Percentiles rank a stretch among this genome's conserved stretches.
These are phyloP conservation scores for Sinocyclocheilus rhinocerous DNA, from an alignment of 2,113 vertebrate genomes.

Conservation along the genomic window DNA sequence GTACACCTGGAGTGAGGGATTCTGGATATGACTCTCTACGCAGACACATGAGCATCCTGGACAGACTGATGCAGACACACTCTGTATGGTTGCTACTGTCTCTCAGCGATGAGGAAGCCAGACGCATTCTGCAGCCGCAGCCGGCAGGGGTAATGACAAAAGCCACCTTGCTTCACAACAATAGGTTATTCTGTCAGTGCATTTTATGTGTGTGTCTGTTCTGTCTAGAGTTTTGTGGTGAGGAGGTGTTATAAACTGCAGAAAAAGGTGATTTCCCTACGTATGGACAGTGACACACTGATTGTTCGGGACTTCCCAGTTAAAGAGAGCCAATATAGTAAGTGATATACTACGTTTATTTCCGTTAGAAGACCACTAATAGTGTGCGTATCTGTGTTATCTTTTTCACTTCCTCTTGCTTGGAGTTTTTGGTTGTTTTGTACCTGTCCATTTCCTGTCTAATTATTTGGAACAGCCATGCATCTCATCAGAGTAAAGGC, in stretches of 20 bases:
- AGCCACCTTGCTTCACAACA: neutral
- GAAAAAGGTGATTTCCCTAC: slow-evolving; percentile 89
- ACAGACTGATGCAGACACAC: slow-evolving; percentile 88
- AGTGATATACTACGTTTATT: slow-evolving; percentile 63
- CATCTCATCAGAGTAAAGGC: neutral
- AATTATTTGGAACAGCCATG: neutral
- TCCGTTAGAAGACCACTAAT: neutral
- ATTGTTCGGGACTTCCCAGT: slow-evolving; percentile 86
- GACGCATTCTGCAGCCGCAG: slow-evolving; percentile 78
- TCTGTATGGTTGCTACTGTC: slow-evolving; percentile 89
- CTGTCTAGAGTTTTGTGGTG: slow-evolving; percentile 85
- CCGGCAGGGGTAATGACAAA: slow-evolving; percentile 82
- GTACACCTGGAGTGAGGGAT: slow-evolving; percentile 78
- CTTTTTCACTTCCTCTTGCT: slow-evolving; percentile 43
- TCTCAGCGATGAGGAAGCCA: slow-evolving; percentile 81
- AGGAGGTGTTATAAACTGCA: slow-evolving; percentile 83
- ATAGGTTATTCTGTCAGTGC: neutral
- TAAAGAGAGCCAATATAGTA: slow-evolving; percentile 92
- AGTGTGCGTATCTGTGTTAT: neutral
- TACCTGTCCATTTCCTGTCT: slow-evolving; percentile 24
- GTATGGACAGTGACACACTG: slow-evolving; percentile 75
- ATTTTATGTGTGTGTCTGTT: neutral
- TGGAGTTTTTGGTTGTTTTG: neutral
- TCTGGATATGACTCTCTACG: slow-evolving; percentile 91
- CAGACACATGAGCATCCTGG: slow-evolving; percentile 86